Conservation (phyloP, 2,888 invertebrate genomes). For the Aproaerema taeniolella region DNA sequence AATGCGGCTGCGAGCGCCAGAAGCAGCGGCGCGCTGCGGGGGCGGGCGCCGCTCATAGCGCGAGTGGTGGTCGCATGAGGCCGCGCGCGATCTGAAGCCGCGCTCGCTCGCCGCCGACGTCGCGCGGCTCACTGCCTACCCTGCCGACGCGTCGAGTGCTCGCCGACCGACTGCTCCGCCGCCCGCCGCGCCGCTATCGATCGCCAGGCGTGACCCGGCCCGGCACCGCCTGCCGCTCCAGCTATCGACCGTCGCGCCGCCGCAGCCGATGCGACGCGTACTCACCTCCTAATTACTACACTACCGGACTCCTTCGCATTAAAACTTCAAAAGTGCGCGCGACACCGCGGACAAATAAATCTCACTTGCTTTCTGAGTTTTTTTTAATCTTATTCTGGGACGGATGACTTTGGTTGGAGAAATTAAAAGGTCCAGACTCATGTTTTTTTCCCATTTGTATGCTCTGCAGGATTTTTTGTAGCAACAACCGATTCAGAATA, state of each 20-base stretch:
- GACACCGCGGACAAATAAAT: slow-evolving; percentile 36
- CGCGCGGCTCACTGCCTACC: slow-evolving; percentile 52
- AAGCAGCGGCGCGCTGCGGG: slow-evolving; percentile 77
- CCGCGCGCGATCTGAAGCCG: slow-evolving; percentile 32
- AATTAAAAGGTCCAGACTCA: too few relatives aligned
- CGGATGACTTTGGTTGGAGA: too few relatives aligned
- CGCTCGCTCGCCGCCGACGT: slow-evolving; percentile 43
- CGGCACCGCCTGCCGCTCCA: slow-evolving; percentile 61
- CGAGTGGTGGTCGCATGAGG: slow-evolving; percentile 63
- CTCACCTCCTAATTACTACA: slow-evolving; percentile 56
- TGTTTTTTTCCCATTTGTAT: too few relatives aligned
- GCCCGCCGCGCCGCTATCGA: slow-evolving; percentile 49
- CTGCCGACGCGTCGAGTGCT: slow-evolving; percentile 42
- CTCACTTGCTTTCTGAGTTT: slow-evolving; percentile 22
- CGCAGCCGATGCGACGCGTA: slow-evolving; percentile 56
- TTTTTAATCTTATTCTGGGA: too few relatives aligned
- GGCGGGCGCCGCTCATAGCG: slow-evolving; percentile 75
- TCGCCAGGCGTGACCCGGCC: slow-evolving; percentile 61
- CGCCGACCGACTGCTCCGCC: slow-evolving; percentile 51
- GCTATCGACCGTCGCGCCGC: slow-evolving; percentile 65
- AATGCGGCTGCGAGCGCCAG: slow-evolving; percentile 79
- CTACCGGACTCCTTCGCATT: slow-evolving; percentile 44
- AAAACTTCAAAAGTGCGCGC: slow-evolving; percentile 50
- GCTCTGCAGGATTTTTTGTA: too few relatives aligned
- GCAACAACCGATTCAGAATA: too few relatives aligned